Conservation (phyloP, 1,140 invertebrate genomes). For the Leptonema lineaticorne region DNA sequence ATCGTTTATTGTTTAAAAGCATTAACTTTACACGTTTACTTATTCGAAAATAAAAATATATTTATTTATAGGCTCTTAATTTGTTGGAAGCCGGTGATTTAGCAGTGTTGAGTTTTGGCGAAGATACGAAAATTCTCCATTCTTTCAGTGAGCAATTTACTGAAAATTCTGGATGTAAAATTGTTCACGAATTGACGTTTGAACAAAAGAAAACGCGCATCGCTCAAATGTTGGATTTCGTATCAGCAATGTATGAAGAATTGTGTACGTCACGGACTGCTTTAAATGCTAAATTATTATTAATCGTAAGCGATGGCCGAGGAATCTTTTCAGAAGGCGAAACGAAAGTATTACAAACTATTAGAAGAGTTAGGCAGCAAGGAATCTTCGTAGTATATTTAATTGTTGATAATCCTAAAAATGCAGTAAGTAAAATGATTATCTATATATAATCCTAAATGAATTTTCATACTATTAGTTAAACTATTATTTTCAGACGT, state of each 20-base stretch:
- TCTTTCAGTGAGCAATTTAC: conserved; percentile 84
- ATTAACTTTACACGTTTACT: background rate
- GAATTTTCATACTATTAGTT: background rate
- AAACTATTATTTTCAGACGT: conserved; percentile 63
- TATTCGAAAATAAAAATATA: background rate
- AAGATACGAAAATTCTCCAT: conserved; percentile 79
- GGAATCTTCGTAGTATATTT: conserved; percentile 94
- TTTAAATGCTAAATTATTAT: conserved; percentile 74
- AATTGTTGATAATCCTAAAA: conserved; percentile 90
- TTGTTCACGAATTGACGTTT: conserved; percentile 78
- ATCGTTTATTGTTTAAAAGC: background rate
- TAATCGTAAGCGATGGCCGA: conserved; percentile 93
- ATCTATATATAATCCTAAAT: background rate
- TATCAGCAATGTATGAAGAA: conserved; percentile 68
- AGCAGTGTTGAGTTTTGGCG: conserved; percentile 90
- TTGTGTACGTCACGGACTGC: conserved; percentile 62
- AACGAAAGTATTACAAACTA: conserved; percentile 72
- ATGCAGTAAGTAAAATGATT: conserved; percentile 67
- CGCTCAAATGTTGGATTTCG: conserved; percentile 76
- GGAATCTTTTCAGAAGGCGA: conserved; percentile 90
- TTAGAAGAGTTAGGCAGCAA: conserved; percentile 75
- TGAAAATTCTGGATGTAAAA: conserved; percentile 75
- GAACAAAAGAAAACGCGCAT: conserved; percentile 80
- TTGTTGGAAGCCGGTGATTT: conserved; percentile 93
- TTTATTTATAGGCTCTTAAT: conserved; percentile 72